Evolutionary conservation across 2,888 invertebrate species (phyloP), one percentile per base, ranked within the genome.

Genomic region (Brenthis daphne): DNA sequence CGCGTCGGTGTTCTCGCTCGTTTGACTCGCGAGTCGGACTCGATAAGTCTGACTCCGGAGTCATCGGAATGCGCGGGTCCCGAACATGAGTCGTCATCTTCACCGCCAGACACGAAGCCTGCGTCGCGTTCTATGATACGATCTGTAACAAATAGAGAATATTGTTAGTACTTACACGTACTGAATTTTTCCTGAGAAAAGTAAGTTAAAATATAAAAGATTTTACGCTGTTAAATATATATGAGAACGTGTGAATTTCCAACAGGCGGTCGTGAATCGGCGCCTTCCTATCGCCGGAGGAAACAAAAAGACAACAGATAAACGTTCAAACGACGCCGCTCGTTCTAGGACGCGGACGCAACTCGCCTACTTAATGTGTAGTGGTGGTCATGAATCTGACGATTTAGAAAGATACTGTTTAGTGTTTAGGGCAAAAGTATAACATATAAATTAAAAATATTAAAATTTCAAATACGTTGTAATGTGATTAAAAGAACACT

Each of bases 101-200:
- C 96, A 0, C 94, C 96, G 3, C 95, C 96, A 0, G 96, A 96
- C 74, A 95, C 96, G 85, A 96, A 96, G 61, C 95, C 96, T 5
- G 96, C 95, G 81, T 96, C 96, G 65, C 94, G 89, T 70, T 95
- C 95, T 66, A 94, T 74, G 72, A 90, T 88, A 48, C 91, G 87
- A 80, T 94, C 95, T 95, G 94, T 14, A 95, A 87, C 85, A 88
- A 88, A 88, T 73, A 77, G 69, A 77, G 74, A 60, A 20, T 61
- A 37, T 54, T 24, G 58, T 69, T 71, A 71, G 54, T 60, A 50
- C 16, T 16, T 16, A 16, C 8, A 73, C 20, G 13, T 54, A 14
- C n/a, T 6, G 29, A 60, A 11, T n/a, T 14, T 8, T 14, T 24
- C n/a, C 14, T 1, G 14, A 58, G 24, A 58, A 47, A 56, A 5